A percentile compares a stretch with the other conserved stretches of the same genome.
Evolutionary conservation across 2,113 vertebrate genomes (phyloP).

Genomic region (Syngnathus floridae): DNA sequence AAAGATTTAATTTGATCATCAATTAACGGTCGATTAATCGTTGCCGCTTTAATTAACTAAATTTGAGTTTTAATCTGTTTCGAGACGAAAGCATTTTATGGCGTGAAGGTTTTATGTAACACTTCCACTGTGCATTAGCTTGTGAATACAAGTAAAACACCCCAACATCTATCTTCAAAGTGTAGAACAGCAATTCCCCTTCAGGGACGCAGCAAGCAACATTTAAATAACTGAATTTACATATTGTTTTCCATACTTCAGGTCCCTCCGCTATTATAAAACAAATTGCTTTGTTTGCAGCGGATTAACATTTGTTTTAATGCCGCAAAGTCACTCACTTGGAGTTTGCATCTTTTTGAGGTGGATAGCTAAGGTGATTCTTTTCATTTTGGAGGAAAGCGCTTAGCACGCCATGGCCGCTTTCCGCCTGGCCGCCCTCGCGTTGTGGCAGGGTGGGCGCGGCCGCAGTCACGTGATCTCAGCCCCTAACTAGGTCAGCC

Average conservation of each 20-base stretch:
- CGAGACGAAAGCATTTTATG: not conserved
- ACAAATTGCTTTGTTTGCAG: not conserved
- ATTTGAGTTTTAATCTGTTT: not conserved
- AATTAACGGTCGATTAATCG: no score
- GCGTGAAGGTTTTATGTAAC: not conserved
- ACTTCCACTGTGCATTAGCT: not conserved
- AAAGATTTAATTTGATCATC: no score
- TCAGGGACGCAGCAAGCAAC: not conserved
- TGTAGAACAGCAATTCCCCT: not conserved
- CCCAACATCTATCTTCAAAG: not conserved
- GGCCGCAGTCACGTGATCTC: slow-evolving; percentile 53
- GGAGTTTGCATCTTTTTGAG: not conserved
- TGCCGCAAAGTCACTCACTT: not conserved
- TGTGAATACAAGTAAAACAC: not conserved
- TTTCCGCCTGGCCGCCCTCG: slow-evolving; percentile 57
- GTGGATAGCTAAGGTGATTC: not conserved
- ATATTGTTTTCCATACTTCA: not conserved
- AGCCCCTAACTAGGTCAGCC: slow-evolving; percentile 70
- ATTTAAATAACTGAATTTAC: slow-evolving; percentile 1
- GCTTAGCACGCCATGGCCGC: not conserved
- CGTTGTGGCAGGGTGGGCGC: slow-evolving; percentile 33
- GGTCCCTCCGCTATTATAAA: not conserved
- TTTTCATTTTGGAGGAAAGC: not conserved
- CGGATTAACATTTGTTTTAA: not conserved
- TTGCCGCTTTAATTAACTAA: not conserved